These are phyloP conservation scores for Protobothrops mucrosquamatus DNA, from an alignment of 2,113 vertebrate species.

Conservation along the genomic window DNA sequence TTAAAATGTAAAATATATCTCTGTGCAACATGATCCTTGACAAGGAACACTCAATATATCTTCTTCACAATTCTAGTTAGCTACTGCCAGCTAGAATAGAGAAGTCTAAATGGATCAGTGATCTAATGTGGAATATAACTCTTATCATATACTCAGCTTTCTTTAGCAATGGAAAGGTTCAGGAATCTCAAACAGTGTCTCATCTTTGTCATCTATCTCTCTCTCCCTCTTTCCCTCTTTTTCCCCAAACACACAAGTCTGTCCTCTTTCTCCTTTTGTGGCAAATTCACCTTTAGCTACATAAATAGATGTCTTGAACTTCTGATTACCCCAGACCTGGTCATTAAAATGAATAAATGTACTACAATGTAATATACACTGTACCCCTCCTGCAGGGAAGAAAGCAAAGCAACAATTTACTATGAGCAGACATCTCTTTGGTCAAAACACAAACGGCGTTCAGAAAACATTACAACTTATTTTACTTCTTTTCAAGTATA, in stretches of 20 bases:
- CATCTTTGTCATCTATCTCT: not conserved
- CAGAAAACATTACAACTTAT: not conserved
- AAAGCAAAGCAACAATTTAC: conserved; percentile 21
- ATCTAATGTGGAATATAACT: no score
- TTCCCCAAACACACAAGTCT: not conserved
- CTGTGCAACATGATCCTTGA: no score
- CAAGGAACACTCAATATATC: no score
- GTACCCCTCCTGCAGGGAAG: conserved; percentile 6
- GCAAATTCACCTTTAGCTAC: not conserved
- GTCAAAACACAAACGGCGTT: not conserved
- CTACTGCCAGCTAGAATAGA: no score
- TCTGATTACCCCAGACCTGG: not conserved
- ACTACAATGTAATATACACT: conserved; percentile 2
- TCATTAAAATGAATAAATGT: conserved; percentile 27
- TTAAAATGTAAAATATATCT: no score
- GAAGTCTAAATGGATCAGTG: no score
- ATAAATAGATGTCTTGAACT: conserved; percentile 13
- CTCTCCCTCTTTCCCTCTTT: not conserved
- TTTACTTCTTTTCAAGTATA: not conserved
- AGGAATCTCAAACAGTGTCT: no score
- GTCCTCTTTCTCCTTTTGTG: not conserved
- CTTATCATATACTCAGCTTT: no score
- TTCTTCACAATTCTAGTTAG: no score
- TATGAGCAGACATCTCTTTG: not conserved
- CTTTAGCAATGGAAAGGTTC: no score